A percentile compares a stretch with the other conserved stretches of the same genome.
phyloP scores from a whole-genome alignment of 2,113 vertebrate species.

The Aleadryas rufinucha region DNA sequence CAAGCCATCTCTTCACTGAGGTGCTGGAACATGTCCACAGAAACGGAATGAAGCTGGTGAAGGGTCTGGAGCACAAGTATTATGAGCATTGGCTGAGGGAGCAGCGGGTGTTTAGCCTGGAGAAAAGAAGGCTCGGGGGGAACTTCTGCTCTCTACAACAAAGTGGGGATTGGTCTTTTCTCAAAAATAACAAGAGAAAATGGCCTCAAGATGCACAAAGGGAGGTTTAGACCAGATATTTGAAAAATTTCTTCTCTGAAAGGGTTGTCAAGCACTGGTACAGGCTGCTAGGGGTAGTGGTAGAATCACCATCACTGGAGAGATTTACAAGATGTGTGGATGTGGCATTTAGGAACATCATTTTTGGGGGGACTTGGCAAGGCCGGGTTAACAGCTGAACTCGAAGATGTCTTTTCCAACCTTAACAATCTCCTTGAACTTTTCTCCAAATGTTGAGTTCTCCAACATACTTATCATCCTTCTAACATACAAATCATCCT shows the following conservation, averaged over 20 bases:
- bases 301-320: background rate
- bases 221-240: background rate
- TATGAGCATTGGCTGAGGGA: background rate
- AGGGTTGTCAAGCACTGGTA: background rate
- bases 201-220: background rate
- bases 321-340: background rate
- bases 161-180: background rate
- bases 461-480: background rate
- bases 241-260: background rate
- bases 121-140: background rate
- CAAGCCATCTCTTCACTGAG: background rate
- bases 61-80: background rate
- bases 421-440: background rate
- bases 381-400: background rate
- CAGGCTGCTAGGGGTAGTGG: background rate
- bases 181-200: background rate
- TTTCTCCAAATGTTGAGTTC: background rate
- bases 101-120: background rate
- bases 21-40: background rate
- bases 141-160: background rate
- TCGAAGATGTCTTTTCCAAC: background rate
- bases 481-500: background rate
- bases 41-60: background rate
- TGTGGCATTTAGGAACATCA: no score
- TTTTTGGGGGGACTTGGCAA: background rate